Evolutionary conservation across 2,888 invertebrate species (phyloP).

Genomic region (Dryococelus australis): DNA sequence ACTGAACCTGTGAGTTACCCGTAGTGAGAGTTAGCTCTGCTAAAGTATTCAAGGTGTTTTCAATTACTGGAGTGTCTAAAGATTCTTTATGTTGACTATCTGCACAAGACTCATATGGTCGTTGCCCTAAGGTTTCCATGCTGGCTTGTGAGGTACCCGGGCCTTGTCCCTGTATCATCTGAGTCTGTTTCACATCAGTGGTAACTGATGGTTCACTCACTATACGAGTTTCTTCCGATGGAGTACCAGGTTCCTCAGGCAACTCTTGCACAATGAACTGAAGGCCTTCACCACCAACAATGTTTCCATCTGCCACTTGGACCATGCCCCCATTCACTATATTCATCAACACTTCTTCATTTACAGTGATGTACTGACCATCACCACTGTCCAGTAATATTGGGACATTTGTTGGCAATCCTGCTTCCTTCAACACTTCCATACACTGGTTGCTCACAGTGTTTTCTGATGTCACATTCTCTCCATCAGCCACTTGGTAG

Average conservation of each 20-base stretch:
- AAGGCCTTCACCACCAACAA: slow-evolving; percentile 39
- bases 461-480: background rate
- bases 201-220: background rate
- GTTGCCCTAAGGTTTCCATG: background rate
- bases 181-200: background rate
- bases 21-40: background rate
- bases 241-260: slow-evolving; percentile 25
- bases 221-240: slow-evolving; percentile 7
- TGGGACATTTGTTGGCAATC: slow-evolving; percentile 60
- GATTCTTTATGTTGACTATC: background rate
- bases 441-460: slow-evolving; percentile 45
- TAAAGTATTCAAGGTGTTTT: background rate
- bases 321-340: slow-evolving; percentile 47
- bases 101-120: background rate
- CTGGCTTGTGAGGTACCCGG: background rate
- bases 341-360: slow-evolving; percentile 65
- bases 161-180: background rate
- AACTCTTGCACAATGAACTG: slow-evolving; percentile 42
- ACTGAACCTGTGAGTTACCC: background rate
- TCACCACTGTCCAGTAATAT: slow-evolving; percentile 71
- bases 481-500: slow-evolving; percentile 39
- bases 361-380: slow-evolving; percentile 69
- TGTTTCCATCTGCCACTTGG: slow-evolving; percentile 42
- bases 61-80: background rate
- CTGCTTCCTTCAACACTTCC: slow-evolving; percentile 53